A percentile compares a stretch with the other conserved stretches of the same genome.
Conservation (phyloP, 2,797 vertebrate species). For the Ctenopoma multispine region DNA sequence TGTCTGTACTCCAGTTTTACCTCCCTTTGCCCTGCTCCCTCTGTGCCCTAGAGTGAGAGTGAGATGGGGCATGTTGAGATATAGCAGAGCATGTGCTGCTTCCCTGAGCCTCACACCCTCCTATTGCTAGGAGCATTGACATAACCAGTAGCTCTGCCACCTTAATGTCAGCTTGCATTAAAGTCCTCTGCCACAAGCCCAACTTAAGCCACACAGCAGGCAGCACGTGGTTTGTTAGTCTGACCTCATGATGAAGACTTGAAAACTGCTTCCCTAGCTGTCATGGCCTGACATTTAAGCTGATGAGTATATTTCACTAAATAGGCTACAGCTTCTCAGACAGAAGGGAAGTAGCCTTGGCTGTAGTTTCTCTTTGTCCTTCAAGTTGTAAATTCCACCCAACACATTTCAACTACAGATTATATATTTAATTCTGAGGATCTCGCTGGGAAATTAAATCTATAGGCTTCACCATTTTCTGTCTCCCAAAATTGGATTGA, state of each 20-base stretch:
- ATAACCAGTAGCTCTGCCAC: slow-evolving; percentile 34
- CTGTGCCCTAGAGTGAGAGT: not conserved
- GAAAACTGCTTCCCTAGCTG: not conserved
- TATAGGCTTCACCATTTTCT: not conserved
- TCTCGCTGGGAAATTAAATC: not conserved
- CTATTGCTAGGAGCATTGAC: slow-evolving; percentile 25
- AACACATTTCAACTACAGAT: not conserved
- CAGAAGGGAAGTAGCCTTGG: slow-evolving; percentile 19
- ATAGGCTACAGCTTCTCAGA: not conserved
- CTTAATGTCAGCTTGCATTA: slow-evolving; percentile 49
- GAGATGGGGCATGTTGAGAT: not conserved
- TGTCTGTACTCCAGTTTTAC: slow-evolving; percentile 1
- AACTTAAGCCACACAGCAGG: slow-evolving; percentile 16
- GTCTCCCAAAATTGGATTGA: slow-evolving; percentile 1
- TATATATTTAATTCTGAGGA: not conserved
- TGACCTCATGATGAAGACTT: slow-evolving; percentile 21
- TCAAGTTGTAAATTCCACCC: slow-evolving; percentile 21
- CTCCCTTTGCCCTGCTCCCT: slow-evolving; percentile 6
- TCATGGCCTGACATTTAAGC: slow-evolving; percentile 20
- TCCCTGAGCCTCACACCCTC: slow-evolving; percentile 22
- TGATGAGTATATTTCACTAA: slow-evolving; percentile 17
- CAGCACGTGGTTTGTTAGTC: slow-evolving; percentile 14
- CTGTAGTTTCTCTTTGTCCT: not conserved
- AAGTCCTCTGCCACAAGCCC: slow-evolving; percentile 21
- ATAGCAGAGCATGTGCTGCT: slow-evolving; percentile 35